phyloP scores from a whole-genome alignment of 2,113 vertebrate species.

The Gila orcuttii region DNA sequence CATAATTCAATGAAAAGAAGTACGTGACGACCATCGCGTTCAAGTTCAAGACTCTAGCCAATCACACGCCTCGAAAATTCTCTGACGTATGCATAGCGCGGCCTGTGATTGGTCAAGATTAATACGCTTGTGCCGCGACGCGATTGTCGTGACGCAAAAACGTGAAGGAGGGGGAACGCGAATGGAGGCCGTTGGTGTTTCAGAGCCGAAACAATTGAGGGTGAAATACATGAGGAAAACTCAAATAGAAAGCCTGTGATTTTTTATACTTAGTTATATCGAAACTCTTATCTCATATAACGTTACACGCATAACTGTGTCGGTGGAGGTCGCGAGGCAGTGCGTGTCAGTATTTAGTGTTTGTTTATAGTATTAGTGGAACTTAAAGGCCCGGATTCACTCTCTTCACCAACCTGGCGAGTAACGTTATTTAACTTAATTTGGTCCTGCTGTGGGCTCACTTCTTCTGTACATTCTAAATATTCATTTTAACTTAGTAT shows the following conservation, averaged over 20 bases:
- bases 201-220: conserved; percentile 73
- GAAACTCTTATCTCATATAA: not conserved
- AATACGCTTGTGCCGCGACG: conserved; percentile 48
- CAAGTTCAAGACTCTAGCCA: conserved; percentile 21
- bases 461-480: not conserved
- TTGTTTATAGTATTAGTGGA: conserved; percentile 21
- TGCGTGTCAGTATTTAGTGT: not conserved
- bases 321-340: not conserved
- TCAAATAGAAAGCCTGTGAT: not conserved
- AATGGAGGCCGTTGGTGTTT: conserved; percentile 74
- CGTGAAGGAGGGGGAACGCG: conserved; percentile 64
- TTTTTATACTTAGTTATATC: not conserved
- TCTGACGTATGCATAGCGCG: not conserved
- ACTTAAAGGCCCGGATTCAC: conserved; percentile 41
- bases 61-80: not conserved
- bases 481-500: not conserved
- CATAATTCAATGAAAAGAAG: not conserved
- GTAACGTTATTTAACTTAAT: conserved; percentile 10
- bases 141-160: conserved; percentile 42
- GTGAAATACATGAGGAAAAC: conserved; percentile 56
- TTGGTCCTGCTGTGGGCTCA: not conserved
- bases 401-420: conserved; percentile 25
- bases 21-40: conserved; percentile 9
- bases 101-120: conserved; percentile 46
- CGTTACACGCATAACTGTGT: too few species aligned